Evolutionary conservation across 2,797 vertebrate species (phyloP), one percentile per base, ranked within the genome.

Genomic region (Poeciliopsis turneri): DNA sequence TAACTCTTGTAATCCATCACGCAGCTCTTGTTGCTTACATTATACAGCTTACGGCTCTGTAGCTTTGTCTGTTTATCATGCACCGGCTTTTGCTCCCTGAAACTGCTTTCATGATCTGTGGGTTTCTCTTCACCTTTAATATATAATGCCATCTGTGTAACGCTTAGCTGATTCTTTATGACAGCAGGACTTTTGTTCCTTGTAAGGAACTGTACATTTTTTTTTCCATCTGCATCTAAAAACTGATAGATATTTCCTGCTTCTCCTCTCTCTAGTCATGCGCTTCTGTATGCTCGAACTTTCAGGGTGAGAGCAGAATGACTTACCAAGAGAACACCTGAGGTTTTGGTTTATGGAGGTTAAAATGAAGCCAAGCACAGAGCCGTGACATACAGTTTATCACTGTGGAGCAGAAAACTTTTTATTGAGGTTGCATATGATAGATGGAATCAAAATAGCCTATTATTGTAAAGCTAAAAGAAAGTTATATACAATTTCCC

Each of bases 241-340:
- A 87, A 83, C 71, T 88, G 66, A 89, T 83, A 84, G n/a, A 88
- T 86, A 68, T 73, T 53, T 3, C 74, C 71, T 13, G 59, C 57
- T 78, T 83, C 53, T 86, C 75, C 59, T 87, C 69, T 87, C 57
- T 82, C 5, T 76, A 78, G 72, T 82, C 78, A 59, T 80, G 72
- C 2, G 25, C 68, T 45, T 55, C 76, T 73, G 69, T 76, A 25
- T 87, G 74, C 1, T 84, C 53, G 55, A 76, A 9, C 43, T 61
- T 76, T 36, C 74, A 39, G 51, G 2, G 53, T 53, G 68, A 85
- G 51, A 84, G 74, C 71, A 78, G 76, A 75, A 81, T 81, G 69
- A 74, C 20, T 23, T 33, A 36, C 36, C 76, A 69, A 61, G 9
- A 76, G 57, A 53, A 53, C 59, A 13, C 75, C 71, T 73, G 46